phyloP scores from a whole-genome alignment of 1,140 invertebrate species.

The Diprion similis region DNA sequence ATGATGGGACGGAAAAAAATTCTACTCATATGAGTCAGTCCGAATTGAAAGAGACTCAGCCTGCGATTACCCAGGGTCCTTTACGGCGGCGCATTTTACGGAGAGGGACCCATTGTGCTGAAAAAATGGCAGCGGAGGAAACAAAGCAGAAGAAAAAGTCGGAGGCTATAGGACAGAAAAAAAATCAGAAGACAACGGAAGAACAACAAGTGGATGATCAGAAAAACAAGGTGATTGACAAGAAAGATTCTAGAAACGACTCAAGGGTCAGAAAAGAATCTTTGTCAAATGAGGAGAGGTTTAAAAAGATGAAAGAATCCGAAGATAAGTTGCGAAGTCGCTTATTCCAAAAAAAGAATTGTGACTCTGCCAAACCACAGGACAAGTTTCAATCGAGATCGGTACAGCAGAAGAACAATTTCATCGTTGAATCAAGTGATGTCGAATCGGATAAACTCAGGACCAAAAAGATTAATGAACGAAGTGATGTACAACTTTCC shows the following conservation, averaged over 20 bases:
- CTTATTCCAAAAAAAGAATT: too few species aligned
- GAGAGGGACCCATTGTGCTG: neutral
- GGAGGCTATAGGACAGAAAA: neutral
- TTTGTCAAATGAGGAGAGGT: too few species aligned
- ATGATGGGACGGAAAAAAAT: neutral
- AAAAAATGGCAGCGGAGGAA: neutral
- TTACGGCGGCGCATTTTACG: neutral
- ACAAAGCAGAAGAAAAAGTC: constrained; percentile 8
- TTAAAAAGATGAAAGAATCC: too few species aligned
- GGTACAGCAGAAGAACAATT: too few species aligned
- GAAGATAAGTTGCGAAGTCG: too few species aligned
- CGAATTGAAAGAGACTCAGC: neutral
- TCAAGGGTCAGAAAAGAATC: neutral
- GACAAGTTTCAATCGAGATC: too few species aligned
- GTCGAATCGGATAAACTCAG: too few species aligned
- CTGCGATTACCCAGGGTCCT: constrained; percentile 16
- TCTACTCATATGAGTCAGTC: too few species aligned
- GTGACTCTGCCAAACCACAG: too few species aligned
- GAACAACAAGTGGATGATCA: constrained; percentile 16
- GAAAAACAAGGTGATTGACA: constrained; percentile 14
- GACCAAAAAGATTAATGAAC: too few species aligned
- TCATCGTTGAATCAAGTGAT: too few species aligned
- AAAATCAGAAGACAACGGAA: neutral
- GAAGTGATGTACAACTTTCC: too few species aligned
- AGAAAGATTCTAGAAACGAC: constrained; percentile 30